Evolutionary conservation across 1,140 invertebrate genomes (phyloP), one percentile per base, ranked within the genome.

Genomic region (Brachionus rubens): DNA sequence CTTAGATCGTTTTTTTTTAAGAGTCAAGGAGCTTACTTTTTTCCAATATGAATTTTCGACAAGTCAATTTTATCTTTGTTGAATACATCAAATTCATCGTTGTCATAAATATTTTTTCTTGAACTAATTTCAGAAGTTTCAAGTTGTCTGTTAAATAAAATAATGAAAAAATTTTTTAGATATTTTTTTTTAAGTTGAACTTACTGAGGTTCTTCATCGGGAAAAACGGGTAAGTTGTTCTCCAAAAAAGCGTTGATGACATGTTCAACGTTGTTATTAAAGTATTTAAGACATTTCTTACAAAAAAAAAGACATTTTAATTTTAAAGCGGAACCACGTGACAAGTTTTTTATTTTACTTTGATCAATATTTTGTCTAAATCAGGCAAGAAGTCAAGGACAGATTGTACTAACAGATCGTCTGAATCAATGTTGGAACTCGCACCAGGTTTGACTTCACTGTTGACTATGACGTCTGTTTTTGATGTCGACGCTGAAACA

Each of bases 31-130:
- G 28, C n/a, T 12, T 28, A 70, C 65, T 72, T 72, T 50, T 72
- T 72, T 33, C 68, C 68, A 36, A 72, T 46, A n/a, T 50, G 24
- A 0, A 72, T 24, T 72, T 72, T 72, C 3, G 43, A 36, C 28
- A 72, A 21, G 40, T 72, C 68, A 19, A 72, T 40, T 72, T 72
- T 7, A 10, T 36, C 19, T 26, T 72, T 72, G 6, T 72, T 72
- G 21, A 72, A 72, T 30, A 72, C 21, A 46, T 72, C 68, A 54
- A 72, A 72, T 54, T 72, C 68, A 41, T 72, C 68, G 9, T 72
- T 72, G 16, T 72, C 68, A 33, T 14, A 72, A 9, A 72, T 19
- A 50, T 50, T 72, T 72, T 72, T 72, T 72, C 68, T 48, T 1
- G 14, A 40, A 41, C 33, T 50, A 16, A 30, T 12, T 36, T 50